Evolutionary conservation across 2,888 invertebrate genomes (phyloP), one percentile per base, ranked within the genome.

Genomic region (Dioctria rufipes): DNA sequence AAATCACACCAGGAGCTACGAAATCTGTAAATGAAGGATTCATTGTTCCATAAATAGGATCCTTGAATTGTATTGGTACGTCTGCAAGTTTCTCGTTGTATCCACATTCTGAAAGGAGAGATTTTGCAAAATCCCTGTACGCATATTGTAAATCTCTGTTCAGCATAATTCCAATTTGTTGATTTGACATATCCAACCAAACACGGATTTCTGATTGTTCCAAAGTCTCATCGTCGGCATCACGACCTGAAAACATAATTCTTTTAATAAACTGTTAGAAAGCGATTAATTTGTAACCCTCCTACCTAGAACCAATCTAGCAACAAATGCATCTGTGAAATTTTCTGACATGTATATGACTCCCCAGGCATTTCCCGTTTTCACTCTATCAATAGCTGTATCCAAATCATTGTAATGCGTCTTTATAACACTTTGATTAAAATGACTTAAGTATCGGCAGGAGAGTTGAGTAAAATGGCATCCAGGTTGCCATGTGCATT

Each of bases 1-100:
- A 90, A 85, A 98, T 97, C 83, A 98, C 96, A 84, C 98, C 98
- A 63, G 98, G 98, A 11, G 98, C 98, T 82, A 98, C 98, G 89
- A 98, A 98, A 89, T 98, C 97, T 0, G 97, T 97, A 87, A 98
- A 98, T 11, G 95, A 96, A 3, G 98, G 97, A 87, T 96, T 94
- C 88, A 93, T 94, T 81, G 94, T 93, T 78, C 96, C 97, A 88
- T 96, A 97, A 86, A 97, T 95, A 61, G 97, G 96, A 82, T 95
- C 93, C 86, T 94, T 93, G 90, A 96, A 96, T 89, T 96, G 95
- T 85, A 96, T 96, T 11, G 96, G 96, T 83, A 96, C 94, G 89
- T 96, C 96, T 13, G 96, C 96, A 49, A 97, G 90, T 85, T 94
- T 95, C 2, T 96, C 94, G 90, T 96, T 97, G 87, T 94, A 92